Percentiles rank a stretch among this genome's conserved stretches.
Conservation (phyloP, 2,113 vertebrate genomes). For the Sceloporus undulatus region DNA sequence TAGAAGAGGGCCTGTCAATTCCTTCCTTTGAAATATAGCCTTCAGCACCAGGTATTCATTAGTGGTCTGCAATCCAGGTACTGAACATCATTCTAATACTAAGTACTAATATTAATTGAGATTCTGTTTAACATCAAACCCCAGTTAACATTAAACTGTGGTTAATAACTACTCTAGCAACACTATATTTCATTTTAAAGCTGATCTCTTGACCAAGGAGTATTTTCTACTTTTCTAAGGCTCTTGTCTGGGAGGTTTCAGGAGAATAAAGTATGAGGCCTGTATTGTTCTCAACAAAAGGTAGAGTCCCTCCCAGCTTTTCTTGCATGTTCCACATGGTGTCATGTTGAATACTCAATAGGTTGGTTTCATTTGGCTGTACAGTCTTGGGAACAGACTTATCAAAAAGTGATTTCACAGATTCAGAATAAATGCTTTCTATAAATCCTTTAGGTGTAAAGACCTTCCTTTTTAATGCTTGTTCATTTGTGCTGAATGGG, state of each 20-base stretch:
- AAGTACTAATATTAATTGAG: neutral
- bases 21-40: too few relatives aligned
- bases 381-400: slow-evolving; percentile 8
- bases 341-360: slow-evolving; percentile 23
- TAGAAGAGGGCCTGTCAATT: too few relatives aligned
- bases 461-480: slow-evolving; percentile 20
- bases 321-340: neutral
- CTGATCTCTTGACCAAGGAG: neutral
- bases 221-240: neutral
- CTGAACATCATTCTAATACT: neutral
- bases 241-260: neutral
- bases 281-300: neutral
- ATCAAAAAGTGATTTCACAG: neutral
- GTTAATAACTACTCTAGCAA: neutral
- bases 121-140: neutral
- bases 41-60: too few relatives aligned
- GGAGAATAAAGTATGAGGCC: slow-evolving; percentile 9
- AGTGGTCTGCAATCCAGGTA: too few relatives aligned
- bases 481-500: slow-evolving; percentile 27
- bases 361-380: neutral
- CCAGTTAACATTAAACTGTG: too few relatives aligned
- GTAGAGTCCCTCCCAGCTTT: neutral
- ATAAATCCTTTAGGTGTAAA: slow-evolving; percentile 27
- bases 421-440: slow-evolving; percentile 9
- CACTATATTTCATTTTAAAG: neutral